Evolutionary conservation across 2,888 invertebrate genomes (phyloP).

Genomic region (Argyresthia albistria): DNA sequence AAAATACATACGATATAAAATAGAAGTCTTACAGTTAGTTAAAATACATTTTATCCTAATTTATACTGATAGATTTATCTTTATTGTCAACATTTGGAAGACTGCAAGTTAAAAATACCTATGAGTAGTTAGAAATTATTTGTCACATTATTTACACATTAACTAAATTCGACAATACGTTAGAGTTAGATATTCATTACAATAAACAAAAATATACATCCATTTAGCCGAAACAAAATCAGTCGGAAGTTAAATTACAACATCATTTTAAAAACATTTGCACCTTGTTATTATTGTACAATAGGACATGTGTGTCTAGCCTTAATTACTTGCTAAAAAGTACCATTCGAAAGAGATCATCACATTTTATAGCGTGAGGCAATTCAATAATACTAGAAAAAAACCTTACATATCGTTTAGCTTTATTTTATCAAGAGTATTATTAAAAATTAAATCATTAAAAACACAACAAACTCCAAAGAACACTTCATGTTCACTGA

Average conservation of each 20-base stretch:
- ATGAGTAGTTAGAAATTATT: too few species aligned
- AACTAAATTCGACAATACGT: too few species aligned
- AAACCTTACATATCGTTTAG: not conserved
- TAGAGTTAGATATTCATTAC: too few species aligned
- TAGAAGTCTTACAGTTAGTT: too few species aligned
- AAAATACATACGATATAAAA: too few species aligned
- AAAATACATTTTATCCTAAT: too few species aligned
- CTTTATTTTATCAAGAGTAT: not conserved
- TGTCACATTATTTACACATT: too few species aligned
- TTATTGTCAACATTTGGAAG: not conserved
- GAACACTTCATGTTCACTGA: too few species aligned
- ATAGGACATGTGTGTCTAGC: conserved; percentile 3
- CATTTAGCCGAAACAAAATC: conserved; percentile 5
- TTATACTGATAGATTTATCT: not conserved
- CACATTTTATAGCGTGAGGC: conserved; percentile 14
- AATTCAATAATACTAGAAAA: conserved; percentile 23
- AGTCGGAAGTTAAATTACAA: not conserved
- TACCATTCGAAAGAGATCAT: conserved; percentile 46
- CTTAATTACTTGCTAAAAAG: conserved; percentile 13
- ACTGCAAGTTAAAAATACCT: not conserved
- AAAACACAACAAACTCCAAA: too few species aligned
- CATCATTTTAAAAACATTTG: not conserved
- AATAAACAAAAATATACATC: not conserved
- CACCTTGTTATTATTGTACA: too few species aligned
- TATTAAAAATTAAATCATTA: too few species aligned